Evolutionary conservation across 2,113 vertebrate genomes (phyloP), one percentile per base, ranked within the genome.

Genomic region (Etheostoma spectabile): DNA sequence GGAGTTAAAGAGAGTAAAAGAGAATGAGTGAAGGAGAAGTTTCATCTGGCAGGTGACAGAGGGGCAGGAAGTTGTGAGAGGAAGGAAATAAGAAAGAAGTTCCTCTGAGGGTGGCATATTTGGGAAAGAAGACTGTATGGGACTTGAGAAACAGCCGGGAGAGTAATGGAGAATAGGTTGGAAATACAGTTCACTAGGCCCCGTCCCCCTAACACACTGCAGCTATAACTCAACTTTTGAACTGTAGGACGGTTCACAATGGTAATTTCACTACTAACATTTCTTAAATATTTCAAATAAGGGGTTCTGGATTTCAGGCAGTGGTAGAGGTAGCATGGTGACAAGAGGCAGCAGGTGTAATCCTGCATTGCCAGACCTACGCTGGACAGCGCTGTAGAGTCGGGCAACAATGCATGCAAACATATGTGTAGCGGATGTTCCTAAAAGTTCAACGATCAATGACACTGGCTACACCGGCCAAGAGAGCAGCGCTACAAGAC

Each of bases 1-100:
- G 61, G 45, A 52, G 66, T 60, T 57, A 52, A 83, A 81, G 77
- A 74, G 71, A 85, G 71, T 49, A 83, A 89, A 86, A 79, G 30
- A 64, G 66, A 35, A 63, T 38, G 19, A 59, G 63, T 51, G 49
- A 77, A 27, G 59, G 63, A 81, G 66, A 76, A 64, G 77, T 89
- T 80, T 82, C 53, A 86, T 13, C 15, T n/a, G 1, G 48, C 59
- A 79, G 81, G 85, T 82, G 77, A 71, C 46, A 12, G 21, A 63
- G 61, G 16, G n/a, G 77, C 21, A 56, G 10, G 49, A 79, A 60
- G 83, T 49, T 67, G 45, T n/a, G 74, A 79, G 59, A 78, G 10
- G 46, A 80, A 68, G 57, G 16, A 27, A 59, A 64, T 51, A 55
- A 72, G 72, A 27, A 59, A 64, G 59, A 55, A 72, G 72, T 83